Percentiles rank a stretch among this genome's conserved stretches.
Conservation (phyloP, 64 coral and sea anemone genomes). For the Astreopora myriophthalma region DNA sequence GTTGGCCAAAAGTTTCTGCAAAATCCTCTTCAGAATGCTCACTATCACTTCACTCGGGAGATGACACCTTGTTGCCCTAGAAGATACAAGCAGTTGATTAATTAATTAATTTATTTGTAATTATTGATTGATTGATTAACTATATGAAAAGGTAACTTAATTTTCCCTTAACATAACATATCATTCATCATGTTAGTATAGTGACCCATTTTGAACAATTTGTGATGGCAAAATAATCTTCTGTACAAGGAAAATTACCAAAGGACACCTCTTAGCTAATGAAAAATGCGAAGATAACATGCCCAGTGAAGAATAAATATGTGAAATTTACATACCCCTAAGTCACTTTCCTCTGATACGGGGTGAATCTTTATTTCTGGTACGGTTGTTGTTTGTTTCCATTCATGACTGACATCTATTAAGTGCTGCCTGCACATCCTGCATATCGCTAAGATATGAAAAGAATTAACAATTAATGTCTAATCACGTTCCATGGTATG, state of each 20-base stretch:
- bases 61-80: not conserved
- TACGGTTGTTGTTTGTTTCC: not conserved
- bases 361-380: not conserved
- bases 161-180: no score
- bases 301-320: no score
- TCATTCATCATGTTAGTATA: no score
- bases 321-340: not conserved
- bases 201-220: no score
- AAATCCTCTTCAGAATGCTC: not conserved
- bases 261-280: no score
- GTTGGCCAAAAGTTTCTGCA: not conserved
- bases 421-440: constrained; percentile 44
- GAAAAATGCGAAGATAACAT: no score
- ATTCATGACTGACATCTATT: not conserved
- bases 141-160: not conserved
- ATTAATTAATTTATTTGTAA: not conserved
- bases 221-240: no score
- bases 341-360: not conserved
- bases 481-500: not conserved
- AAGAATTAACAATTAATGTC: not conserved
- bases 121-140: not conserved
- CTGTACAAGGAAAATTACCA: no score
- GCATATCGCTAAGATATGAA: constrained; percentile 28
- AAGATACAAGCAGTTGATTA: not conserved
- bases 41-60: not conserved